phyloP scores from a whole-genome alignment of 2,113 vertebrate species.

The Centropus bengalensis region DNA sequence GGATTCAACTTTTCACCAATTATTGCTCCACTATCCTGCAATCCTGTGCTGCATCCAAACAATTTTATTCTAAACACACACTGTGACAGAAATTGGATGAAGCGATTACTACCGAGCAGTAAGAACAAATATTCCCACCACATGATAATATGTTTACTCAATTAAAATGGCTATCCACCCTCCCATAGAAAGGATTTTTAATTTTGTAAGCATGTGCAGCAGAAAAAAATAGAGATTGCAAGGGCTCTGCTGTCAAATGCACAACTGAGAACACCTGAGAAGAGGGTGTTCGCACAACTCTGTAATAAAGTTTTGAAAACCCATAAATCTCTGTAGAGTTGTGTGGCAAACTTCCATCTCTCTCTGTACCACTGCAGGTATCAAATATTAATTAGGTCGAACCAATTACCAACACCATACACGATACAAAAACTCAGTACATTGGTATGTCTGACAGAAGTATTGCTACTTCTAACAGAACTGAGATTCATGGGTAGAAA shows the following conservation, averaged over 20 bases:
- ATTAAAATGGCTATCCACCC: neutral
- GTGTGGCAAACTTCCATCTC: neutral
- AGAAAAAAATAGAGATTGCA: neutral
- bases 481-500: neutral
- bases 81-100: neutral
- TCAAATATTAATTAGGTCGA: slow-evolving; percentile 9
- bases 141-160: neutral
- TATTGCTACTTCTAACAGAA: neutral
- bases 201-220: neutral
- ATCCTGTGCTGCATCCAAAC: neutral
- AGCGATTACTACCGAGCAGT: neutral
- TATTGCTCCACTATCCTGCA: neutral
- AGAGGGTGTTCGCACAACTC: neutral
- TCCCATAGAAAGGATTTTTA: neutral
- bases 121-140: neutral
- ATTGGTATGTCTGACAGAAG: neutral
- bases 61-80: neutral
- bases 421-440: fast-evolving
- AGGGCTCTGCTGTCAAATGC: neutral
- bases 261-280: neutral
- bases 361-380: neutral
- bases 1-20: neutral
- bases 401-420: neutral
- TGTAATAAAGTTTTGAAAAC: slow-evolving; percentile 38
- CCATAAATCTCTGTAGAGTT: neutral